Base-by-base conservation (phyloP, 2,113 vertebrate species). In the Procavia capensis region DNA sequence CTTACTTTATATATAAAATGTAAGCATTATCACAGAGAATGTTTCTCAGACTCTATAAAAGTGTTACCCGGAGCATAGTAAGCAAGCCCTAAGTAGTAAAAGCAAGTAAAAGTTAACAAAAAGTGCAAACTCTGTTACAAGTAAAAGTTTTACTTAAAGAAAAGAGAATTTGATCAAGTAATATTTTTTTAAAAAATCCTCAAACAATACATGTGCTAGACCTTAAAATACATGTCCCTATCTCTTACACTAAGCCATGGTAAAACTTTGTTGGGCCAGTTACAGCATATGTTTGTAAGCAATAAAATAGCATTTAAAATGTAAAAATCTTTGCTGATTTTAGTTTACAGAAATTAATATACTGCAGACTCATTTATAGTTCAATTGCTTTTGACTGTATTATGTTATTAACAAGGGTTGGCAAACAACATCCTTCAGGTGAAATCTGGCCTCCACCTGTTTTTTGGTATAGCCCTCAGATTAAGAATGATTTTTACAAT, bases 401-500 rank as follows among this genome's bases (percentile, higher is more conserved):
- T 92, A 47, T 41, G 34, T 75, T 75, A 84, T 75, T 63, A n/a
- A 61, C 6, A 66, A 22, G 29, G 17, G 3, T 31, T 92, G 78
- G 27, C 64, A 90, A 85, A 76, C 59, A 88, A 79, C 16, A 87
- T 43, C n/a, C 34, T 39, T 10, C 5, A 68, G 41, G 66, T 27
- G 29, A 84, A 68, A 88, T 45, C 89, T 94, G 64, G 25, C 6
- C 16, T 2, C 36, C 75, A 59, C 43, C 17, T 94, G 82, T 29
- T 74, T 90, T 54, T 84, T n/a, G n/a, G 27, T 47, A 59, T 20
- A 27, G n/a, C 31, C 45, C 22, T 61, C 7, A 11, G 90, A 84
- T 22, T 94, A 80, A 83, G 34, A 89, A 78, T 87, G 75, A 31
- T 74, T 80, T 90, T 95, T 95, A 87, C 70, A 45, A 94, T 94